These are phyloP conservation scores for Corythoichthys haematopterus DNA, from an alignment of 2,113 vertebrate genomes.

Conservation along the genomic window DNA sequence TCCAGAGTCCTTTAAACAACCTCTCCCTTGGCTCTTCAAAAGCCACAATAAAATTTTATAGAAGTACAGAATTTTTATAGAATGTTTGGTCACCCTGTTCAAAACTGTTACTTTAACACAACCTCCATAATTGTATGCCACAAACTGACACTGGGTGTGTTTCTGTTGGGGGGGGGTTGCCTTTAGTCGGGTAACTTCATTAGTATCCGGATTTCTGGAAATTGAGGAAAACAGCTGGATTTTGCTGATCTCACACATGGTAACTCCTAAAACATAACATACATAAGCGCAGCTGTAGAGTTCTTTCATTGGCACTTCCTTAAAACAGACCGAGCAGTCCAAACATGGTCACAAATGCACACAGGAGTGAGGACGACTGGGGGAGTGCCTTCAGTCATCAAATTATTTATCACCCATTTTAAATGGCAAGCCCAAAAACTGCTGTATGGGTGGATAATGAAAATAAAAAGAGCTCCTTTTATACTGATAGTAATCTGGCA, in stretches of 20 bases:
- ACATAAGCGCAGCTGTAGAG: not conserved
- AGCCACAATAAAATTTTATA: no score
- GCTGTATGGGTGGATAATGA: not conserved
- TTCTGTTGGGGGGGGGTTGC: no score
- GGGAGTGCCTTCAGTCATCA: not conserved
- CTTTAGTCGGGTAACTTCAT: not conserved
- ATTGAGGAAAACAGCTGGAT: not conserved
- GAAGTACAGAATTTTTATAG: no score
- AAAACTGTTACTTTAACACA: no score
- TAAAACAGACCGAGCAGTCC: conserved; percentile 16
- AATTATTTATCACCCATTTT: conserved; percentile 1
- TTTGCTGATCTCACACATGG: not conserved
- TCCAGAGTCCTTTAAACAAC: no score
- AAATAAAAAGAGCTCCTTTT: conserved; percentile 13
- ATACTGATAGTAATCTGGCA: conserved; percentile 3
- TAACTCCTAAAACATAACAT: not conserved
- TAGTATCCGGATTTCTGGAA: not conserved
- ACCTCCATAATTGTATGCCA: no score
- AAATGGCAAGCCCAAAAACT: not conserved
- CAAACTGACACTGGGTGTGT: no score
- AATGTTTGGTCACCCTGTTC: no score
- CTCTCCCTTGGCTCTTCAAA: no score
- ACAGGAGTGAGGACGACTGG: not conserved
- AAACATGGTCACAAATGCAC: conserved; percentile 16
- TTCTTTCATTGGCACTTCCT: conserved; percentile 11